Conservation (phyloP, 2,888 invertebrate species). For the Pomacea canaliculata region DNA sequence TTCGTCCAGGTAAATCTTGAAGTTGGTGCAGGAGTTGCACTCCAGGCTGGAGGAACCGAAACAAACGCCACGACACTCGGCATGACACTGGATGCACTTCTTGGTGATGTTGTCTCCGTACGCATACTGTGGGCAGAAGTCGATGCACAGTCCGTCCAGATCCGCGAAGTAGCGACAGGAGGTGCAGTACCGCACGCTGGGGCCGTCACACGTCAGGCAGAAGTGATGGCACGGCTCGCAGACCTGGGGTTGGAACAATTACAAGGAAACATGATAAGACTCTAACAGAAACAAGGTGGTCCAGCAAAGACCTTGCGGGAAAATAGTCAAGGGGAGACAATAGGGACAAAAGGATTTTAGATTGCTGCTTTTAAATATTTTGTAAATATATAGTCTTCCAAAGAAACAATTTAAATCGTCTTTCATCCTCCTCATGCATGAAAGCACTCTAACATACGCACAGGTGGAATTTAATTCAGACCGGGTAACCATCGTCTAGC, state of each 20-base stretch:
- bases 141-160: conserved; percentile 76
- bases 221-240: conserved; percentile 91
- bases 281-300: background rate
- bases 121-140: conserved; percentile 87
- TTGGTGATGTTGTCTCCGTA: conserved; percentile 82
- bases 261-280: background rate
- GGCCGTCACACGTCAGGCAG: conserved; percentile 89
- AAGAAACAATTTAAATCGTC: background rate
- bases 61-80: conserved; percentile 81
- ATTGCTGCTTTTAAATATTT: no score
- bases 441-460: no score
- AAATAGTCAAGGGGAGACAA: no score
- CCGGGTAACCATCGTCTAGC: no score
- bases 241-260: conserved; percentile 70
- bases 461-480: no score
- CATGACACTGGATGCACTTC: conserved; percentile 82
- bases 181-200: conserved; percentile 86
- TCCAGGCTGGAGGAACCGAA: conserved; percentile 52
- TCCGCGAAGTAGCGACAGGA: conserved; percentile 88
- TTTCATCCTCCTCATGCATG: background rate
- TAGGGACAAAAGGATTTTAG: no score
- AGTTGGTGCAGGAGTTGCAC: conserved; percentile 59
- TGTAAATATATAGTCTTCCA: no score
- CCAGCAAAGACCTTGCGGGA: no score
- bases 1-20: conserved; percentile 53